Evolutionary conservation across 2,797 vertebrate genomes (phyloP), one percentile per base, ranked within the genome.

Genomic region (Meriones psammophilus): DNA sequence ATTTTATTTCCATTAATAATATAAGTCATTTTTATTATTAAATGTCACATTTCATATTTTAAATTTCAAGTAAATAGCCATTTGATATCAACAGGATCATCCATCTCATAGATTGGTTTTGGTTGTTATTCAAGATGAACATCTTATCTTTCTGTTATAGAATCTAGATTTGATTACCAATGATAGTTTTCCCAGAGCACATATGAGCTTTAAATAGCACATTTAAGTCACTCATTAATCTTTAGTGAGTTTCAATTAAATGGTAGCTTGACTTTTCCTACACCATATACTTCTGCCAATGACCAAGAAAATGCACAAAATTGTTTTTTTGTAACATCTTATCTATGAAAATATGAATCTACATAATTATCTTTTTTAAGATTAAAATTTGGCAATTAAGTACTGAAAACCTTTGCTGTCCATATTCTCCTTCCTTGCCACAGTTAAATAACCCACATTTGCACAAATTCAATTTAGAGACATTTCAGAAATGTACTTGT

Each of bases 401-500:
- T 46, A 42, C 74, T 88, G 22, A 96, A 73, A 54, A 42, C 24
- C 36, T 91, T 95, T 92, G 9, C n/a, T 93, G 84, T 60, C 33
- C 33, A 60, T 64, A 18, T 66, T 85, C 69, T 79, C 24, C 39
- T 93, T 93, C 36, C 18, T 66, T 81, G 24, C 2, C 66, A 26
- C 33, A 92, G 60, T 93, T 87, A 87, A 95, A 62, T 95, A 90
- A 74, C 79, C 58, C 69, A 46, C 24, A 88, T 42, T 76, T 71
- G n/a, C 12, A 73, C 20, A 89, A 89, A 93, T 90, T 96, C 46
- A 89, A 69, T 93, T 96, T 86, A 80, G 50, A 92, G n/a, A 80
- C 8, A 80, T 71, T 93, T 86, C 86, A 96, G 69, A 79, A 88
- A 93, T 64, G 74, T 92, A 76, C 17, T 71, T 68, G 50, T 89